Evolutionary conservation across 2,888 invertebrate genomes (phyloP), one percentile per base, ranked within the genome.

Genomic region (Nymphalis urticae): DNA sequence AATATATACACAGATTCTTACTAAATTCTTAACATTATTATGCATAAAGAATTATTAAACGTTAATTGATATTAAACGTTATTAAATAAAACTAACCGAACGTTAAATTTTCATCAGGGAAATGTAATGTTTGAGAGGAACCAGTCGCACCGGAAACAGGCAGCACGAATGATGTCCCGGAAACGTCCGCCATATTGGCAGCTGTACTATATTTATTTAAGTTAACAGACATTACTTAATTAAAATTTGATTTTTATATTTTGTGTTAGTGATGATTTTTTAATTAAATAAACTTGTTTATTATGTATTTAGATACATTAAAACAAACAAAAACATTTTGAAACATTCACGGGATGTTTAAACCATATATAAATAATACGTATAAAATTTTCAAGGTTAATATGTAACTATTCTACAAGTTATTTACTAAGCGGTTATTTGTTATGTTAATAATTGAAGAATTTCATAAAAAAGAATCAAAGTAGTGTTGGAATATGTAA

Each of bases 151-250:
- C 69, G 82, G 85, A 84, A 81, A 79, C 76, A 77, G 71, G 75
- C 80, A 79, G 76, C 79, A 76, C 75, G 76, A 73, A 75, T 79
- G 75, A 76, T 78, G 78, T 77, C 72, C 72, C 78, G 82, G 81
- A 81, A 80, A 73, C 77, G 80, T 75, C 82, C 76, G 82, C 82
- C 82, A 84, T 85, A 80, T 85, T 86, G 84, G 70, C 67, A 70
- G 42, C 47, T 51, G 50, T 59, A 48, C 54, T 56, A 13, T 48
- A 48, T 62, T 69, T 64, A 50, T n/a, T 17, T 50, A n/a, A 50
- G 32, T 19, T 58, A 9, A 58, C 19, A 42, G 42, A 42, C 17
- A 17, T 54, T 17, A 32, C 8, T 54, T 24, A 54, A 54, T 27
- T 54, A 54, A 13, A 24, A 27, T 27, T 27, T 13, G 4, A 54